Evolutionary conservation across 1,140 invertebrate genomes (phyloP), one percentile per base, ranked within the genome.

Genomic region (Heterodera carotae): DNA sequence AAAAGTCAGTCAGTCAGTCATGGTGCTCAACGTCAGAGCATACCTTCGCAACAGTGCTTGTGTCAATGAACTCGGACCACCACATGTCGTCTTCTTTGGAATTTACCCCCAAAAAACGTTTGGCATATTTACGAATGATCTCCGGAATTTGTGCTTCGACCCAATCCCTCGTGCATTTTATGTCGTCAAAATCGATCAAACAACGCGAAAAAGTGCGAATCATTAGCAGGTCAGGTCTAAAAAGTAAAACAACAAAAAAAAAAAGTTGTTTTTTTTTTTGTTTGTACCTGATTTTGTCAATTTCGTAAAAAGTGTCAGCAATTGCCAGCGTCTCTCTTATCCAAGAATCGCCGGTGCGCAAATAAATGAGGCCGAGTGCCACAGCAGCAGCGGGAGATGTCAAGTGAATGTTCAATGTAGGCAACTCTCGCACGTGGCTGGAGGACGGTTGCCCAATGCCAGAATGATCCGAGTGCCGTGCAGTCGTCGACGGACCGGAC

Each of bases 191-290:
- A 39, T 81, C 64, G 56, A 81, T 68, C 25, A 81, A n/a, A 60
- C 81, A 76, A 31, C 43, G 27, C 31, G 33, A 66, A 29, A 81
- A 34, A 34, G 75, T 76, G n/a, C 80, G 80, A 7, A 81, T 36
- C 80, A 81, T 81, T 4, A 81, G 66, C 34, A 82, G 36, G 33
- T 81, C 80, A 43, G 80, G 80, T 25, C 78, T 79, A 76, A 56
- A 80, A 76, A 59, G 43, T 8, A 25, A 76, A 36, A 34, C 78
- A 39, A 59, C n/a, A n/a, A n/a, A n/a, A n/a, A n/a, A 7, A 67
- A 79, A 18, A 10, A 33, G 34, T 22, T 18, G 29, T 18, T 71
- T 59, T 6, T 5, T n/a, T 29, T 12, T 29, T 43, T 22, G 53
- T 27, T 56, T 18, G 3, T 33, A 79, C 80, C 80, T 62, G 73